Percentiles rank a stretch among this genome's conserved stretches.
phyloP scores from a whole-genome alignment of 2,888 invertebrate species.

The Ischnus inquisitorius region DNA sequence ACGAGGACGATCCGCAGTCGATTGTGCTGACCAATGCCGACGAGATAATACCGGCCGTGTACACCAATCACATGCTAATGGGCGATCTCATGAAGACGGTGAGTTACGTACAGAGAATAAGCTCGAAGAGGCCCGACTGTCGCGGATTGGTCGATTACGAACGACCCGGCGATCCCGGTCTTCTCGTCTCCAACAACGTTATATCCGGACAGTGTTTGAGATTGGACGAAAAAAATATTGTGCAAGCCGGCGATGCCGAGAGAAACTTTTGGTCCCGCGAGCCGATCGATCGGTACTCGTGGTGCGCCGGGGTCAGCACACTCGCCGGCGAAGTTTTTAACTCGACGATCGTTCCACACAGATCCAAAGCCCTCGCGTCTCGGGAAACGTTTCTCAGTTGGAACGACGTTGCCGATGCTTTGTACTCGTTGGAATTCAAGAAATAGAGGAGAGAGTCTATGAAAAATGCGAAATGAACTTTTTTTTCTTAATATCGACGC shows the following conservation, averaged over 20 bases:
- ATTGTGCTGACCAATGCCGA: slow-evolving; percentile 23
- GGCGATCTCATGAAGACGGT: slow-evolving; percentile 39
- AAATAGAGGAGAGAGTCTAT: not conserved
- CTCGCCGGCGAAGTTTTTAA: slow-evolving; percentile 38
- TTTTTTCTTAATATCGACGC: too few relatives aligned
- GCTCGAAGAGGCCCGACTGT: slow-evolving; percentile 34
- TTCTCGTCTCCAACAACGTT: slow-evolving; percentile 28
- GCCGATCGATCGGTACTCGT: slow-evolving; percentile 19
- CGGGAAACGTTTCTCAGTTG: not conserved
- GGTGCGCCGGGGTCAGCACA: slow-evolving; percentile 15
- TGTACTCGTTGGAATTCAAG: slow-evolving; percentile 26
- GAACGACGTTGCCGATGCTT: slow-evolving; percentile 14
- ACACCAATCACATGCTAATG: slow-evolving; percentile 45
- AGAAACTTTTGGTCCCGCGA: slow-evolving; percentile 39
- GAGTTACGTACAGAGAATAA: slow-evolving; percentile 33
- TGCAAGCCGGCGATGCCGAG: slow-evolving; percentile 11
- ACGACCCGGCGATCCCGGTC: slow-evolving; percentile 9
- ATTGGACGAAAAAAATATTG: slow-evolving; percentile 29
- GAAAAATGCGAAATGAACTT: too few relatives aligned
- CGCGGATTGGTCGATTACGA: slow-evolving; percentile 30
- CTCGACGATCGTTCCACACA: slow-evolving; percentile 41
- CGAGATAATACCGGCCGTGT: slow-evolving; percentile 25
- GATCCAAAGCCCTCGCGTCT: slow-evolving; percentile 19
- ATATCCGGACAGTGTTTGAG: slow-evolving; percentile 36
- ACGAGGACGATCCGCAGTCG: slow-evolving; percentile 9